phyloP scores from a whole-genome alignment of 2,113 vertebrate genomes.

The Carettochelys insculpta region DNA sequence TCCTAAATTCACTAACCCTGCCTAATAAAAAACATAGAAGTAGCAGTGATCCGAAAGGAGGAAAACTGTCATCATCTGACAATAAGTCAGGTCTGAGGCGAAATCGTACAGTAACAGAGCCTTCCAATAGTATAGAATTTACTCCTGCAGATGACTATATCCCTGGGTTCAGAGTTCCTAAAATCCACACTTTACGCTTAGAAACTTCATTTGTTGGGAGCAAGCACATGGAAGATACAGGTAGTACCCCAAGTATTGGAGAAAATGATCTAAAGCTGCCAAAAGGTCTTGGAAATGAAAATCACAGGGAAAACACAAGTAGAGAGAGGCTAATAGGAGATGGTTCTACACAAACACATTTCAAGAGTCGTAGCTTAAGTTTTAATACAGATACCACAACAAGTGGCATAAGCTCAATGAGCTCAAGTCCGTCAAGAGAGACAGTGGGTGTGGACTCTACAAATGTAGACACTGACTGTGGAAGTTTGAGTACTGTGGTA shows the following conservation, averaged over 20 bases:
- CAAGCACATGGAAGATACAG: conserved; percentile 81
- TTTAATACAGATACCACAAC: conserved; percentile 99
- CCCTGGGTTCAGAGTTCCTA: conserved; percentile 84
- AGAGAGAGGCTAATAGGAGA: conserved; percentile 90
- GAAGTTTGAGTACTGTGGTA: conserved; percentile 96
- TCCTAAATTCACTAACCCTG: conserved; percentile 92
- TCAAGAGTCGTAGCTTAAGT: conserved; percentile 98
- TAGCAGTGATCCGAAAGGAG: conserved; percentile 91
- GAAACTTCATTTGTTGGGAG: conserved; percentile 93
- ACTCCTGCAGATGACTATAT: conserved; percentile 85
- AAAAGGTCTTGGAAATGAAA: conserved; percentile 81
- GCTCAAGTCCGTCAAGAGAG: conserved; percentile 96
- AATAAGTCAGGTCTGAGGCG: conserved; percentile 83
- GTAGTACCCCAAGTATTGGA: conserved; percentile 84
- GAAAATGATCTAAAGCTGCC: conserved; percentile 82
- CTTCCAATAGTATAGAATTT: conserved; percentile 83
- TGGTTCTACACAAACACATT: conserved; percentile 85
- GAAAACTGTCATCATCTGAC: conserved; percentile 82
- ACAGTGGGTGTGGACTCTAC: conserved; percentile 89
- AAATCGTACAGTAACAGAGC: conserved; percentile 93
- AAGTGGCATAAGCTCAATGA: conserved; percentile 99
- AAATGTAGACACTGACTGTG: conserved; percentile 91
- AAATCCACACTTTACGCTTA: conserved; percentile 89
- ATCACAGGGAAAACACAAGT: conserved; percentile 87
- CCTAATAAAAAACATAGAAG: conserved; percentile 96